Conservation (phyloP, 2,113 vertebrate species). For the Anas platyrhynchos region DNA sequence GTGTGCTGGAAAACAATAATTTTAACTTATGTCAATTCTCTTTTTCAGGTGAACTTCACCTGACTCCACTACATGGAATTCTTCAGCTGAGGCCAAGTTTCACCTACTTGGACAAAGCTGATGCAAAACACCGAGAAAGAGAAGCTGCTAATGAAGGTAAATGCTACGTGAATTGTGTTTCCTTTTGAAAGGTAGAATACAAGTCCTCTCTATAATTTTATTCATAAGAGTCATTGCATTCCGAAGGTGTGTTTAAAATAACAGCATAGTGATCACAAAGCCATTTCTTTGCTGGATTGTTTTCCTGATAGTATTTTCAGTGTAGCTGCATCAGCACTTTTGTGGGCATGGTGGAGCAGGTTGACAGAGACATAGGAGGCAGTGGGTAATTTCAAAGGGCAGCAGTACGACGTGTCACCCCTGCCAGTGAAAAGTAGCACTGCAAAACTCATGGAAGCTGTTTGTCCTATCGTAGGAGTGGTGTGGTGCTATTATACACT, state of each 20-base stretch:
- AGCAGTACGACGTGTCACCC: background rate
- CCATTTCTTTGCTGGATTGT: background rate
- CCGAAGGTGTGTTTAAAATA: background rate
- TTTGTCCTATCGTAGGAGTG: background rate
- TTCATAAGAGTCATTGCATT: background rate
- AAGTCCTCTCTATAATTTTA: background rate
- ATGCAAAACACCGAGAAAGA: slow-evolving; percentile 92
- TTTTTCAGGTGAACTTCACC: slow-evolving; percentile 91
- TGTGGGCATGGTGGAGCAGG: background rate
- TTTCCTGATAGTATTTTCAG: background rate
- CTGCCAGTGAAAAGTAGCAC: background rate
- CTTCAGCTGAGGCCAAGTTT: slow-evolving; percentile 97
- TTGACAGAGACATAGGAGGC: background rate
- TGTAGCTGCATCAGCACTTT: background rate
- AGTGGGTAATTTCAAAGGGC: background rate
- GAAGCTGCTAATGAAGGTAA: slow-evolving; percentile 95
- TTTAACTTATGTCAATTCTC: background rate
- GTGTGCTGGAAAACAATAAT: background rate
- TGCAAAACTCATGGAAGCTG: background rate
- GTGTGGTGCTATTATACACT: background rate
- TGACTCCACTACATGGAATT: slow-evolving; percentile 95
- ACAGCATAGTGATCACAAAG: background rate
- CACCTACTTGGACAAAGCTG: slow-evolving; percentile 95
- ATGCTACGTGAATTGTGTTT: background rate
- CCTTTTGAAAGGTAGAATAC: background rate